Evolutionary conservation across 1,140 invertebrate species (phyloP).

Genomic region (Cotesia typhae): DNA sequence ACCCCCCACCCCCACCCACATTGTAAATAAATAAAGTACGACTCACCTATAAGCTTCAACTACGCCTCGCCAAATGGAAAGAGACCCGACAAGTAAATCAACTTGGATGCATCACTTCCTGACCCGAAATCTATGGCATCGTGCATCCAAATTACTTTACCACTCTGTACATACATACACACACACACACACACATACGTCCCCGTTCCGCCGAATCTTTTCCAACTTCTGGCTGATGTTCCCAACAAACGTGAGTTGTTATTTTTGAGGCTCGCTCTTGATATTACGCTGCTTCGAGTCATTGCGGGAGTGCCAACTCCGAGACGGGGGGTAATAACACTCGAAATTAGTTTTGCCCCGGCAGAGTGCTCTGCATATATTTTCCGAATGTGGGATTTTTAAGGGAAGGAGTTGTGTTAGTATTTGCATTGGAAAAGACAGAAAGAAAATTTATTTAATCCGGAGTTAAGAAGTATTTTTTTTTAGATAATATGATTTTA

Average conservation of each 20-base stretch:
- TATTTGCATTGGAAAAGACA: too few relatives aligned
- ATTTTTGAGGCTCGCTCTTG: not conserved
- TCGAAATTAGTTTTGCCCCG: slow-evolving; percentile 36
- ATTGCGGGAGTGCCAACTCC: slow-evolving; percentile 16
- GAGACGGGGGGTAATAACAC: slow-evolving; percentile 29
- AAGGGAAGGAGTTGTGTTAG: too few relatives aligned
- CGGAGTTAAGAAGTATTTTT: too few relatives aligned
- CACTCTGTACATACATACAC: slow-evolving; percentile 13
- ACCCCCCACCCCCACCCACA: not conserved
- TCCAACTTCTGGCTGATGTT: not conserved
- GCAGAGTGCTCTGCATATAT: slow-evolving; percentile 4
- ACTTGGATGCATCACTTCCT: slow-evolving; percentile 58
- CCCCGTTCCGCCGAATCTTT: not conserved
- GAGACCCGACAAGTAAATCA: slow-evolving; percentile 52
- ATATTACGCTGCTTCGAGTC: not conserved
- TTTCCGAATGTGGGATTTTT: not conserved
- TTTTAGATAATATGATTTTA: too few relatives aligned
- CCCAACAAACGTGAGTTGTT: too few relatives aligned
- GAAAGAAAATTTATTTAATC: too few relatives aligned
- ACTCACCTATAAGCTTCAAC: not conserved
- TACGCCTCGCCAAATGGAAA: too few relatives aligned
- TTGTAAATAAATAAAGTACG: slow-evolving; percentile 4
- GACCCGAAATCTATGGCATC: slow-evolving; percentile 55
- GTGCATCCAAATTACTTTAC: slow-evolving; percentile 40
- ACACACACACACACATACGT: slow-evolving; percentile 1